Evolutionary conservation across 2,113 vertebrate species (phyloP).

Genomic region (Campylomormyrus numenius): DNA sequence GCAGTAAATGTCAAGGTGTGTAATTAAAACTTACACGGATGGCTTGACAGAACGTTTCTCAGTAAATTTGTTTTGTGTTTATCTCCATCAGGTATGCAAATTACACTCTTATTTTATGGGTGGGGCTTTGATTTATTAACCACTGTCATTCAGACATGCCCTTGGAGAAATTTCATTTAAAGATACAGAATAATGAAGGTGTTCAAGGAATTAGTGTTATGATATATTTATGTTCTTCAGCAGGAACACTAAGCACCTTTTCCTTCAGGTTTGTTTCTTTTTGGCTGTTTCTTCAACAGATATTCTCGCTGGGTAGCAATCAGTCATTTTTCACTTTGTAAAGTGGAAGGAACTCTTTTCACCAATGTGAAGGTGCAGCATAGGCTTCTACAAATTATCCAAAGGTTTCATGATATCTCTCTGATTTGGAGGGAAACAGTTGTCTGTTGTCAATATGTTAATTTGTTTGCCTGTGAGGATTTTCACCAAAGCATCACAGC

Average conservation of each 20-base stretch:
- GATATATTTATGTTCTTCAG: neutral
- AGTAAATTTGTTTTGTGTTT: neutral
- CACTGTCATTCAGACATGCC: neutral
- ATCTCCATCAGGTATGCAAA: neutral
- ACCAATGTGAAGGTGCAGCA: neutral
- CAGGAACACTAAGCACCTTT: neutral
- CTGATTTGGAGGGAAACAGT: neutral
- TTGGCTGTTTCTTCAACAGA: neutral
- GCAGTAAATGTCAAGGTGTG: neutral
- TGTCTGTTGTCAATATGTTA: neutral
- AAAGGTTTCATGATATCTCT: neutral
- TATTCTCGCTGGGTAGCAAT: neutral
- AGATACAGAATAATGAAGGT: neutral
- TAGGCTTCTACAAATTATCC: neutral
- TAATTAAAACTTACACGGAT: constrained; percentile 11
- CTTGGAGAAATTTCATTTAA: neutral
- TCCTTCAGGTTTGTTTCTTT: neutral
- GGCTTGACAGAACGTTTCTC: neutral
- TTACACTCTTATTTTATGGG: constrained; percentile 5
- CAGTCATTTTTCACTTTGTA: neutral
- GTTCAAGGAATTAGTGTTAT: neutral
- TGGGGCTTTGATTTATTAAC: neutral
- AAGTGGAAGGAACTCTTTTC: neutral
- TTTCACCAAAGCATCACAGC: neutral
- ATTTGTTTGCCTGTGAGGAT: neutral